These are phyloP conservation scores for Notoglanidium macrostoma DNA, from an alignment of 2,797 vertebrate genomes.

Conservation along the genomic window DNA sequence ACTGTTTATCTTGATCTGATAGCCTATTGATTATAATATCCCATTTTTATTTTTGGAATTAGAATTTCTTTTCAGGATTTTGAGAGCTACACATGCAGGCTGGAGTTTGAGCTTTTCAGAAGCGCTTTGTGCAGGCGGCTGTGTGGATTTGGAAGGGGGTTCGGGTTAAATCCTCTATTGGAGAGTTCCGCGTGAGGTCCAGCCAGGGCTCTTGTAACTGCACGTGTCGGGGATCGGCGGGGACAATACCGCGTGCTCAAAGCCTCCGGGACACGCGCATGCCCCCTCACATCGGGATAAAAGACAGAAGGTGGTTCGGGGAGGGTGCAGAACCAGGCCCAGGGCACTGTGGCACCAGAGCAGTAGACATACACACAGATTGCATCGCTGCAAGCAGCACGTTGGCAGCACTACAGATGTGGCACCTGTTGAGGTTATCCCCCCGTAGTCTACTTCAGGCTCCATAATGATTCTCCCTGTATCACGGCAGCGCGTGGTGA, in stretches of 20 bases:
- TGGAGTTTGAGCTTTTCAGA: slow-evolving; percentile 47
- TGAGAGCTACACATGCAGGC: background rate
- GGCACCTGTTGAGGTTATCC: slow-evolving; percentile 58
- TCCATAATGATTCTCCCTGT: slow-evolving; percentile 43
- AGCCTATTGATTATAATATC: background rate
- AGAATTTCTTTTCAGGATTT: background rate
- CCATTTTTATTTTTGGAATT: background rate
- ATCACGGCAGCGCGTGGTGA: slow-evolving; percentile 42
- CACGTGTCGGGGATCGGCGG: slow-evolving; percentile 68
- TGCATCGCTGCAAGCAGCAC: slow-evolving; percentile 4
- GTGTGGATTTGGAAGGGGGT: slow-evolving; percentile 62
- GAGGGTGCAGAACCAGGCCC: slow-evolving; percentile 33
- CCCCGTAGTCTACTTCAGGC: background rate
- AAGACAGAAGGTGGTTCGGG: slow-evolving; percentile 37
- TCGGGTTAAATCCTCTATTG: slow-evolving; percentile 70
- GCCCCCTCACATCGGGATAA: slow-evolving; percentile 56
- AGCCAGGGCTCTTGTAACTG: slow-evolving; percentile 67
- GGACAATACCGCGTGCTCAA: slow-evolving; percentile 62
- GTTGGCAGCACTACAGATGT: slow-evolving; percentile 10
- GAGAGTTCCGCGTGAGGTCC: slow-evolving; percentile 69
- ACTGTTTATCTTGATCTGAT: background rate
- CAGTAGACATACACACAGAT: background rate
- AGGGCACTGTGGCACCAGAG: slow-evolving; percentile 7
- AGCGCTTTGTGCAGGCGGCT: slow-evolving; percentile 61
- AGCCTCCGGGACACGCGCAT: slow-evolving; percentile 66